Conservation (phyloP, 2,113 vertebrate genomes). For the Cisticola juncidis region DNA sequence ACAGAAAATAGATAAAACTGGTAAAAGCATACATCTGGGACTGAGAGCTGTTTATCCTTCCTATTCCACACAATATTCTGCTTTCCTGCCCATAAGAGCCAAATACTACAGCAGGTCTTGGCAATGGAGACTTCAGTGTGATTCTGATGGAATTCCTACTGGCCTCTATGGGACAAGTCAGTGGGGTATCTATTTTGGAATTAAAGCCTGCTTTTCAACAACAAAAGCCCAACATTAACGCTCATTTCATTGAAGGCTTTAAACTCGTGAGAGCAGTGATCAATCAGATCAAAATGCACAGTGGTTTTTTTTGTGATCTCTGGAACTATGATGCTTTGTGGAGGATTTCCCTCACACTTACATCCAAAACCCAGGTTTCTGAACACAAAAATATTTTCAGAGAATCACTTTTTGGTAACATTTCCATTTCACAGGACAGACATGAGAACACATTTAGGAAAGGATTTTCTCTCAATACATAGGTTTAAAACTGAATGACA, state of each 20-base stretch:
- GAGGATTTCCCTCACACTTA: not conserved
- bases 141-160: not conserved
- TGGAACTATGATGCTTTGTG: not conserved
- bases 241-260: not conserved
- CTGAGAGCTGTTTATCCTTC: not conserved
- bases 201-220: not conserved
- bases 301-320: not conserved
- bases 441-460: rapidly evolving
- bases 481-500: not conserved
- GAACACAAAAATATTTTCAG: not conserved
- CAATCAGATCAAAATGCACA: not conserved
- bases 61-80: not conserved
- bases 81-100: not conserved
- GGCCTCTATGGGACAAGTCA: not conserved
- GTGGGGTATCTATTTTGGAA: not conserved
- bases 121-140: not conserved
- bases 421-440: not conserved
- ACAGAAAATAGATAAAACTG: not conserved
- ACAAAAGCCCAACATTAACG: not conserved
- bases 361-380: not conserved
- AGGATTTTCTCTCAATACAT: rapidly evolving
- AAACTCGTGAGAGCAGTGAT: not conserved
- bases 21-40: not conserved
- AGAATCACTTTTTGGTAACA: not conserved
- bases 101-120: not conserved